Evolutionary conservation across 2,113 vertebrate species (phyloP).

Genomic region (Rhineura floridana): DNA sequence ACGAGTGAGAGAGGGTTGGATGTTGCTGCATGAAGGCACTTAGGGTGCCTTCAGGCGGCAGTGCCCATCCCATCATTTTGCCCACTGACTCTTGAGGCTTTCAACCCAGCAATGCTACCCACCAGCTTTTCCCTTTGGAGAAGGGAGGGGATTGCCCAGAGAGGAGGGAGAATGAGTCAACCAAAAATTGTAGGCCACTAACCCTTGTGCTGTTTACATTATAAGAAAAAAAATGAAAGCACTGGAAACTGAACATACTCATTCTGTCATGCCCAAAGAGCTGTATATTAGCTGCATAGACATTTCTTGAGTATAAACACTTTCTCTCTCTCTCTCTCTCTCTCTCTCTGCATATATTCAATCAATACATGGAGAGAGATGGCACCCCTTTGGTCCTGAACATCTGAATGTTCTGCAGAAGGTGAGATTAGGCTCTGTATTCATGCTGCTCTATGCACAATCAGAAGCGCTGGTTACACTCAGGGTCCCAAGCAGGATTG

Average conservation of each 20-base stretch:
- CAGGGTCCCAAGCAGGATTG: neutral
- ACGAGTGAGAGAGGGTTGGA: too few species aligned
- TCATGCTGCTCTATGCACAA: neutral
- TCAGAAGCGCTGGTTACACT: neutral
- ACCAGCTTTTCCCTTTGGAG: neutral
- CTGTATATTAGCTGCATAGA: neutral
- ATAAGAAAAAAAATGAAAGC: neutral
- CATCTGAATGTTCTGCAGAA: neutral
- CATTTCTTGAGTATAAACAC: neutral
- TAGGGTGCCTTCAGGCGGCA: too few species aligned
- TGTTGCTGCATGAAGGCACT: too few species aligned
- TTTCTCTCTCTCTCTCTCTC: neutral
- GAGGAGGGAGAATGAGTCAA: neutral
- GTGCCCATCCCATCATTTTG: too few species aligned
- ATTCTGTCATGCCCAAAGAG: neutral
- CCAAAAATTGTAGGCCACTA: neutral
- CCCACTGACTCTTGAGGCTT: too few species aligned
- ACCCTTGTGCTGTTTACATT: neutral
- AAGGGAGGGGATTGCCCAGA: neutral
- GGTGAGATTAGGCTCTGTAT: neutral
- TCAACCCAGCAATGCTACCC: too few species aligned
- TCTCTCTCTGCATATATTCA: neutral
- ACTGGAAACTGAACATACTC: neutral
- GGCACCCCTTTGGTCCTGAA: neutral
- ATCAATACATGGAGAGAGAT: neutral